These are phyloP conservation scores for Dicyrtoma fusca DNA, from an alignment of 2,888 invertebrate species.

Conservation along the genomic window DNA sequence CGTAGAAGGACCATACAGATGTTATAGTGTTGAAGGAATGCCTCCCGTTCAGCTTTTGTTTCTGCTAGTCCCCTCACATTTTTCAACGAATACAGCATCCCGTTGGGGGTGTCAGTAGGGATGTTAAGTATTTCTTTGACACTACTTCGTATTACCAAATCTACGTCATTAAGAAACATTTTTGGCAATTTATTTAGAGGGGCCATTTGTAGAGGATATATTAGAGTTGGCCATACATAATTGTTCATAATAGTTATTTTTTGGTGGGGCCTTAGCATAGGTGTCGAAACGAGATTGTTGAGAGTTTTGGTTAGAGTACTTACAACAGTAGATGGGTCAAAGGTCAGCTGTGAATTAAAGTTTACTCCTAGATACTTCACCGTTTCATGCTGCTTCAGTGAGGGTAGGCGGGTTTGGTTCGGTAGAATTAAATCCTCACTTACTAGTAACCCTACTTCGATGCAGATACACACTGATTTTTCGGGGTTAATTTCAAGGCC, in stretches of 20 bases:
- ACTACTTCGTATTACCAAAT: conserved; percentile 17
- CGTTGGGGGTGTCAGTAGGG: conserved; percentile 24
- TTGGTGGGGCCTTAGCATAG: conserved; percentile 23
- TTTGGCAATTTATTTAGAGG: conserved; percentile 22
- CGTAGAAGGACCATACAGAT: conserved; percentile 15
- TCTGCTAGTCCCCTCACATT: conserved; percentile 24
- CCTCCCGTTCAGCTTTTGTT: conserved; percentile 19
- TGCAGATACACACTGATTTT: too few relatives aligned
- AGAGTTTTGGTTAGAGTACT: too few relatives aligned
- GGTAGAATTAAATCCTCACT: too few relatives aligned
- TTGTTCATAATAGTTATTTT: conserved; percentile 32
- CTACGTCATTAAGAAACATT: conserved; percentile 13
- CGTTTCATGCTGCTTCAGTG: too few relatives aligned
- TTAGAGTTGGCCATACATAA: conserved; percentile 34
- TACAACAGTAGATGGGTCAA: too few relatives aligned
- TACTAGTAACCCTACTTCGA: too few relatives aligned
- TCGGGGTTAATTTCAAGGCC: too few relatives aligned
- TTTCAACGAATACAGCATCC: conserved; percentile 22
- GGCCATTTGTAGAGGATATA: conserved; percentile 38
- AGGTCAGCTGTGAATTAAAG: too few relatives aligned
- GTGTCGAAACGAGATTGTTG: conserved; percentile 1
- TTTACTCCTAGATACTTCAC: too few relatives aligned
- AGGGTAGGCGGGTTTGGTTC: too few relatives aligned
- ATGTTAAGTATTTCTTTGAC: conserved; percentile 20
- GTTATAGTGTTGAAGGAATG: conserved; percentile 27